Evolutionary conservation across 2,797 vertebrate genomes (phyloP).

Genomic region (Manis crassicaudata): DNA sequence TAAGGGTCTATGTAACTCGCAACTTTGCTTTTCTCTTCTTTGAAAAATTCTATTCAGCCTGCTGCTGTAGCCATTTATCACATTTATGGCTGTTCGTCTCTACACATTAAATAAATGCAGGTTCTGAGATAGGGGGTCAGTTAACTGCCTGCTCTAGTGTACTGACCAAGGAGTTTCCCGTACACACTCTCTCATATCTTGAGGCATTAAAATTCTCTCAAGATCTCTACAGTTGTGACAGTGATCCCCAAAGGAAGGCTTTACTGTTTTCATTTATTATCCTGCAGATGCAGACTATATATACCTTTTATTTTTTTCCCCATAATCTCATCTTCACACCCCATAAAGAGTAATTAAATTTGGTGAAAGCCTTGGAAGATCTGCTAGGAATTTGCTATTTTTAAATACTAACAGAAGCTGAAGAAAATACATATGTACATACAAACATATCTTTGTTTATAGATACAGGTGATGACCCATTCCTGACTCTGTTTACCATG

Average conservation of each 20-base stretch:
- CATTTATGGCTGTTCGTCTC: constrained; percentile 83
- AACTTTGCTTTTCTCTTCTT: constrained; percentile 74
- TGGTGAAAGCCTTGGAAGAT: constrained; percentile 63
- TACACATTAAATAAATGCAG: constrained; percentile 83
- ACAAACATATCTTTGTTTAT: fast-evolving
- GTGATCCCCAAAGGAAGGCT: constrained; percentile 82
- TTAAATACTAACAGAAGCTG: not conserved
- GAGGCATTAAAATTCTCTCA: constrained; percentile 85
- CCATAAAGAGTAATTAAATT: constrained; percentile 84
- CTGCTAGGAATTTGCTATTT: constrained; percentile 42
- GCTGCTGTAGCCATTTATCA: constrained; percentile 80
- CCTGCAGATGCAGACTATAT: constrained; percentile 79
- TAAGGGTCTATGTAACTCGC: not conserved
- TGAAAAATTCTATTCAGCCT: constrained; percentile 75
- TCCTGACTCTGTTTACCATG: constrained; percentile 21
- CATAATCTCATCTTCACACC: constrained; percentile 76
- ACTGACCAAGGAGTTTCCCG: constrained; percentile 82
- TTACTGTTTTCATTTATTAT: constrained; percentile 84
- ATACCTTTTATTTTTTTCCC: constrained; percentile 79
- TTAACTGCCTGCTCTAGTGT: constrained; percentile 72
- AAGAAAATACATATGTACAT: not conserved
- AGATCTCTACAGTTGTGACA: constrained; percentile 81
- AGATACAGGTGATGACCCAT: not conserved
- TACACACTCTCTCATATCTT: constrained; percentile 72
- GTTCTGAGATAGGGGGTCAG: constrained; percentile 75